These are phyloP conservation scores for Philopedon plagiatum DNA, from an alignment of 2,888 invertebrate species.

Conservation along the genomic window DNA sequence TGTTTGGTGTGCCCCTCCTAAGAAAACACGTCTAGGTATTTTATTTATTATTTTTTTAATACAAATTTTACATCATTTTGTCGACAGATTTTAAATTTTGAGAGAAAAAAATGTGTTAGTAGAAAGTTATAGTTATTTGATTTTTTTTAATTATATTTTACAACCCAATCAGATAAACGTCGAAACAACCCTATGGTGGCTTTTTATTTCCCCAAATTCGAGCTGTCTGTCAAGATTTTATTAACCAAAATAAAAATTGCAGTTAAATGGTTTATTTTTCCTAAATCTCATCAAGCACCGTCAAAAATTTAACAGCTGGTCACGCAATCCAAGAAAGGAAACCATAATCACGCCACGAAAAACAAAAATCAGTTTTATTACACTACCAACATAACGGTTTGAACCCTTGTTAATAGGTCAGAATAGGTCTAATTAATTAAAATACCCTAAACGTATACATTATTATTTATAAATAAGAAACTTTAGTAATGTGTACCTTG, in stretches of 20 bases:
- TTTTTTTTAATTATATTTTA: too few relatives aligned
- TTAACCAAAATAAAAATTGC: background rate
- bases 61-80: too few relatives aligned
- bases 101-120: too few relatives aligned
- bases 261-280: background rate
- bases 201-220: background rate
- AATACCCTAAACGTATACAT: too few relatives aligned
- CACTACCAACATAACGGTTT: slow-evolving; percentile 1
- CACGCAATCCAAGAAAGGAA: slow-evolving; percentile 1
- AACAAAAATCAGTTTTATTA: slow-evolving; percentile 5
- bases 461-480: too few relatives aligned
- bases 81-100: too few relatives aligned
- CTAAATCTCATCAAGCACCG: background rate
- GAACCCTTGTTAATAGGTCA: background rate
- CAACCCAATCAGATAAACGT: background rate
- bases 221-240: background rate
- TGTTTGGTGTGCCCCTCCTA: too few relatives aligned
- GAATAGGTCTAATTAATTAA: background rate
- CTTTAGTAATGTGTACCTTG: too few relatives aligned
- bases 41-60: too few relatives aligned
- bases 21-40: too few relatives aligned
- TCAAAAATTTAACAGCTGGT: background rate
- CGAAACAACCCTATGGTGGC: background rate
- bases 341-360: background rate
- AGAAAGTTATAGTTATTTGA: too few relatives aligned